Base-by-base conservation (phyloP, 2,888 invertebrate genomes). In the Myathropa florea region DNA sequence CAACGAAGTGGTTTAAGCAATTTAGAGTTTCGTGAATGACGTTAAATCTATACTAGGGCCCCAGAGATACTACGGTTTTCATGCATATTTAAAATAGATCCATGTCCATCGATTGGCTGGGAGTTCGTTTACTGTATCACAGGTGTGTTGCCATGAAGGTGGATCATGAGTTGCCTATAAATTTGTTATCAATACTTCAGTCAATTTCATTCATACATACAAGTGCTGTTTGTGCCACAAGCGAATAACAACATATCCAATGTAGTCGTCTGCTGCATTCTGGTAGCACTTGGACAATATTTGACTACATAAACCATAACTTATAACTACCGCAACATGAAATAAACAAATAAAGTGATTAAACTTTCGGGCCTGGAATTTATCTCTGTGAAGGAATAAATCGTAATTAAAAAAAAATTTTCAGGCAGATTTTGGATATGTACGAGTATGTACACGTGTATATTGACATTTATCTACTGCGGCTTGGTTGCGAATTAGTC, bases 141-240 rank as follows among this genome's bases (percentile, higher is more conserved):
- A 83, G 78, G 83, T 83, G 76, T 72, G 68, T 57, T 63, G 72
- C 78, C 55, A 9, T 57, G 39, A 67, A 83, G 61, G 55, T 39
- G 72, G 77, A 77, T 83, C 77, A 77, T 83, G 72, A 68, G 72
- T 68, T 68, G 67, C 72, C 61, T 55, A 83, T 83, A 78, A 83
- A 63, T 72, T 78, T 63, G 77, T 73, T 72, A 77, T 83, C 72
- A 73, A 57, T 70, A 70, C 63, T 73, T 80, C 21, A 30, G 76
- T 30, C 65, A 55, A 10, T n/a, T 60, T n/a, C 60, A 28, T n/a
- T n/a, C 2, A 12, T 26, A 26, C 60, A 26, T 26, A 26, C 18
- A 18, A 4, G 2, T 60, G 46, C 33, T 67, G 30, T 23, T 23
- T 30, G 21, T 21, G 68, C 57, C 57, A 30, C 26, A 23, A 46